A percentile compares a stretch with the other conserved stretches of the same genome.
These are phyloP conservation scores for Rhinogobio ventralis DNA, from an alignment of 2,797 vertebrate genomes.

Conservation along the genomic window DNA sequence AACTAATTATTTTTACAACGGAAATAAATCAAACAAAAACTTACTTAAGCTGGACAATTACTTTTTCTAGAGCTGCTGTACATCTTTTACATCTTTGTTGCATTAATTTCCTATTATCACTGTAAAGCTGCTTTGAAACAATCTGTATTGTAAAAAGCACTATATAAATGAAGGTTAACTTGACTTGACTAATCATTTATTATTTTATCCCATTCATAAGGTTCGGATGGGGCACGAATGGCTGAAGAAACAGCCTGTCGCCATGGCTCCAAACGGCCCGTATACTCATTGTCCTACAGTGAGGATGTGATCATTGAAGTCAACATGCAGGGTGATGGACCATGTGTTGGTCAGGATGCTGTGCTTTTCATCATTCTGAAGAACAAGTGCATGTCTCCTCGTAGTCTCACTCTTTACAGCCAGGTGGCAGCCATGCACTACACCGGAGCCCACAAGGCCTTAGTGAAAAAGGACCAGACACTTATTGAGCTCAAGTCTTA, in stretches of 20 bases:
- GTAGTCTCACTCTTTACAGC: conserved; percentile 30
- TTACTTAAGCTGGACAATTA: no score
- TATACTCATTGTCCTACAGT: conserved; percentile 69
- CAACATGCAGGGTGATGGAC: conserved; percentile 12
- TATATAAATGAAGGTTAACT: no score
- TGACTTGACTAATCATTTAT: not conserved
- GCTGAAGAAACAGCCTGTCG: conserved; percentile 86
- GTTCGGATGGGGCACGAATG: conserved; percentile 84
- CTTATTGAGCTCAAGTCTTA: conserved; percentile 30
- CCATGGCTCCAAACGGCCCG: conserved; percentile 83
- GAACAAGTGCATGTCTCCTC: conserved; percentile 30
- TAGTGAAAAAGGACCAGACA: conserved; percentile 39
- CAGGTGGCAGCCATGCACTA: conserved; percentile 52
- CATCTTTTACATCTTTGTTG: no score
- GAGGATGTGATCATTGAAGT: conserved; percentile 82
- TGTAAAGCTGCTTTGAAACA: no score
- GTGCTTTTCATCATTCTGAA: conserved; percentile 43
- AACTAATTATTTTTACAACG: no score
- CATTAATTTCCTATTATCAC: no score
- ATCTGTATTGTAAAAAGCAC: no score
- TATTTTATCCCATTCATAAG: conserved; percentile 65
- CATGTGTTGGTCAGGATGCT: conserved; percentile 46
- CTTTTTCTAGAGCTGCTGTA: no score
- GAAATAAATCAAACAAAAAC: no score
- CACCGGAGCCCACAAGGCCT: conserved; percentile 44